Evolutionary conservation across 1,140 invertebrate genomes (phyloP), one percentile per base, ranked within the genome.

Genomic region (Akabosia matsudoensis): DNA sequence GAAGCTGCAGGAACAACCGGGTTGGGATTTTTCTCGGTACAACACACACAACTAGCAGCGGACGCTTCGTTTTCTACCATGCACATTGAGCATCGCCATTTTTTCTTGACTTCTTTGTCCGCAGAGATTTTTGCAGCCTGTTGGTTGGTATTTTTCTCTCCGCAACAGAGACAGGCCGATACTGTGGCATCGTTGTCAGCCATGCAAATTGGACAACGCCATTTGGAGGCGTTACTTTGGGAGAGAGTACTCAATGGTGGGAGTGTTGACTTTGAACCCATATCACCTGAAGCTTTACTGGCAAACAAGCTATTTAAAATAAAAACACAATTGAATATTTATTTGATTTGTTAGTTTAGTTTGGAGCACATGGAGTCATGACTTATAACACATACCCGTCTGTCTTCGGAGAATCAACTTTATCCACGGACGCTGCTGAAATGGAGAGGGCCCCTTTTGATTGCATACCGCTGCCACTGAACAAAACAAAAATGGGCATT

Each of bases 151-250:
- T 61, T 61, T 24, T 61, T 61, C 26, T 61, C 54, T n/a, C 10
- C 7, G 26, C 54, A 61, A 24, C 54, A 61, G 26, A 61, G 14
- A 24, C 54, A 61, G 7, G 10, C 22, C 10, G 4, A 4, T 13
- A 3, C 7, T 7, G 16, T 24, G 16, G 26, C 4, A 7, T 61
- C 22, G 26, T 61, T 61, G 16, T 61, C 22, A 13, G 26, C 54
- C 54, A 61, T 61, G 22, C 54, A 61, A n/a, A 24, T 61, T 61
- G 54, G 22, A 67, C 61, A 67, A 1, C 61, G 61, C 61, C 61
- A 67, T 31, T 67, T 67, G 3, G 24, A 16, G 28, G 7, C 28
- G 13, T 24, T 2, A 13, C 4, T 67, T 67, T 28, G 28, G 18
- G 37, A 10, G 7, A 45, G 37, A 18, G 37, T 10, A 18, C 37